Evolutionary conservation across 2,888 invertebrate species (phyloP).

Genomic region (Cepaea hortensis): DNA sequence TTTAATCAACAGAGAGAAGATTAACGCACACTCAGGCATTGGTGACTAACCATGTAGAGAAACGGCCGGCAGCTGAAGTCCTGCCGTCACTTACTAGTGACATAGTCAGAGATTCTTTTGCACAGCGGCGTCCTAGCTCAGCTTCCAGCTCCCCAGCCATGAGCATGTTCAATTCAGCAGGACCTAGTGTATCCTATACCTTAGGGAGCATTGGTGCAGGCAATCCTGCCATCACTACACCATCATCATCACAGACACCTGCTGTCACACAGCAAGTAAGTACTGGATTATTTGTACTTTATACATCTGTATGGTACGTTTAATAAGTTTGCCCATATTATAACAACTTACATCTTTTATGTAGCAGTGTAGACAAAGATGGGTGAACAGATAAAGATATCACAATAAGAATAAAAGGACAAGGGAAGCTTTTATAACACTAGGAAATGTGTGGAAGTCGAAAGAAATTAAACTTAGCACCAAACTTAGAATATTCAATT

Average conservation of each 20-base stretch:
- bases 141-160: conserved; percentile 69
- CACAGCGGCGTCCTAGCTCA: conserved; percentile 54
- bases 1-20: conserved; percentile 61
- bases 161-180: conserved; percentile 75
- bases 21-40: conserved; percentile 56
- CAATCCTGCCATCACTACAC: conserved; percentile 86
- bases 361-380: too few species aligned
- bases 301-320: neutral
- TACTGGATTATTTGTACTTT: neutral
- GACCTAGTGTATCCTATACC: conserved; percentile 51
- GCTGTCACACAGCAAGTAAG: conserved; percentile 89
- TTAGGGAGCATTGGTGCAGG: conserved; percentile 88
- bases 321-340: too few species aligned
- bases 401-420: too few species aligned
- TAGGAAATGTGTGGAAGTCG: too few species aligned
- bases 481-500: too few species aligned
- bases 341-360: too few species aligned
- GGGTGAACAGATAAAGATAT: too few species aligned
- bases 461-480: too few species aligned
- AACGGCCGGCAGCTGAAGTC: conserved; percentile 71
- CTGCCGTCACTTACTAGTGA: conserved; percentile 73
- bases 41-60: conserved; percentile 65
- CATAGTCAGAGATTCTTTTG: conserved; percentile 69
- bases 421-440: too few species aligned
- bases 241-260: conserved; percentile 94